These are phyloP conservation scores for Anhinga rufa DNA, from an alignment of 2,113 vertebrate genomes.

Conservation along the genomic window DNA sequence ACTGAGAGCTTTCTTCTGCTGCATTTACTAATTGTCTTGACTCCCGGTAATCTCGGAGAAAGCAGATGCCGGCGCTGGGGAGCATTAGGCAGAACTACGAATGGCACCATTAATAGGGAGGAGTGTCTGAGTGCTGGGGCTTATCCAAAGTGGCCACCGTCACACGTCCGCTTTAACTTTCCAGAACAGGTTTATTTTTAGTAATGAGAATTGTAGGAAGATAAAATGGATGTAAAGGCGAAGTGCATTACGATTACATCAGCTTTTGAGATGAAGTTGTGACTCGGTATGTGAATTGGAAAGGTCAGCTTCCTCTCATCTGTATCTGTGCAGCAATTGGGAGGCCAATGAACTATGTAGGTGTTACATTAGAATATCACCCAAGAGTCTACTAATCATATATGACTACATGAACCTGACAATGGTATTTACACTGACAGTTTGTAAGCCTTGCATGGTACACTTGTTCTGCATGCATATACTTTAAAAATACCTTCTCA, in stretches of 20 bases:
- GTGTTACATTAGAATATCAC: not conserved
- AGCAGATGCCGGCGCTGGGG: not conserved
- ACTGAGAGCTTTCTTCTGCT: not conserved
- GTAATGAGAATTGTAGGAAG: not conserved
- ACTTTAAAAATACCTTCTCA: not conserved
- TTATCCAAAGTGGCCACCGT: constrained; percentile 42
- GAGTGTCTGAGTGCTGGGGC: not conserved
- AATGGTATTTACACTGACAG: not conserved
- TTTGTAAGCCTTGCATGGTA: not conserved
- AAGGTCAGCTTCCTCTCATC: constrained; percentile 16
- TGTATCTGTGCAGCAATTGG: not conserved
- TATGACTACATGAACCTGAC: not conserved
- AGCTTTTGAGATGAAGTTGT: not conserved
- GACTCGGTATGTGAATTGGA: not conserved
- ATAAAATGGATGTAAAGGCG: constrained; percentile 44
- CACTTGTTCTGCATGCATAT: not conserved
- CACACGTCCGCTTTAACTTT: constrained; percentile 42
- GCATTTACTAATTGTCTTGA: not conserved
- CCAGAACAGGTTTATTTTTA: constrained; percentile 61
- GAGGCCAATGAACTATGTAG: not conserved
- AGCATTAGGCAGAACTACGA: not conserved
- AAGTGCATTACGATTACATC: not conserved
- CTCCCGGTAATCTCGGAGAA: not conserved
- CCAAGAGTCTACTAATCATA: not conserved
- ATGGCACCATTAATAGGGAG: constrained; percentile 15